Base-by-base conservation (phyloP, 2,797 vertebrate genomes). In the Adelosebastes latens region DNA sequence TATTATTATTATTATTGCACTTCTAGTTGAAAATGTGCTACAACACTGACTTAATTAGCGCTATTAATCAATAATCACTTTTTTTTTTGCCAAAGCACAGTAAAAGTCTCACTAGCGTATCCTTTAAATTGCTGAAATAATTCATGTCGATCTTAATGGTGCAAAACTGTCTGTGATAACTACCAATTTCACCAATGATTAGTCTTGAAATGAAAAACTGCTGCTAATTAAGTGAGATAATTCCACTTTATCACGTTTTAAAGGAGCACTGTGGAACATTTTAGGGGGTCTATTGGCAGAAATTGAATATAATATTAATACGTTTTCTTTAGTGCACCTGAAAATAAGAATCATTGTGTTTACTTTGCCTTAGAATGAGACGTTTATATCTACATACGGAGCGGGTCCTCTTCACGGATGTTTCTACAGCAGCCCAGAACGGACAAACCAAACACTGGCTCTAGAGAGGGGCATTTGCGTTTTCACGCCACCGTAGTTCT, bases 11-110 rank as follows among this genome's bases (percentile, higher is more conserved):
- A 42, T 46, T 46, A 69, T 53, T 31, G 27, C 16, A 58, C 6
- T 59, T 64, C 36, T 55, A n/a, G 36, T 66, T 31, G 46, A 46
- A 80, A 74, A 64, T 11, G 24, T 55, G 74, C 1, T n/a, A 1
- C 20, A 10, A 53, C 10, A 2, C 16, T 11, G 72, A 75, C 56
- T 75, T 75, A 27, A 88, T 79, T 69, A 75, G 68, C 27, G 5
- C 32, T 49, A 73, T 77, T 64, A 83, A 86, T 85, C 29, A 80
- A 42, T 71, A 58, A 72, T 77, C 59, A 29, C 2, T 13, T 60
- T 25, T 24, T 39, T 59, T 84, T 69, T 42, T 52, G 46, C 3
- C 8, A 13, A 10, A 61, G 22, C 14, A 6, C 11, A 0, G 31
- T 1, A 42, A 56, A 77, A 62, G 8, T n/a, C 24, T 39, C 4